Evolutionary conservation across 2,797 vertebrate species (phyloP).

Genomic region (Liasis olivaceus): DNA sequence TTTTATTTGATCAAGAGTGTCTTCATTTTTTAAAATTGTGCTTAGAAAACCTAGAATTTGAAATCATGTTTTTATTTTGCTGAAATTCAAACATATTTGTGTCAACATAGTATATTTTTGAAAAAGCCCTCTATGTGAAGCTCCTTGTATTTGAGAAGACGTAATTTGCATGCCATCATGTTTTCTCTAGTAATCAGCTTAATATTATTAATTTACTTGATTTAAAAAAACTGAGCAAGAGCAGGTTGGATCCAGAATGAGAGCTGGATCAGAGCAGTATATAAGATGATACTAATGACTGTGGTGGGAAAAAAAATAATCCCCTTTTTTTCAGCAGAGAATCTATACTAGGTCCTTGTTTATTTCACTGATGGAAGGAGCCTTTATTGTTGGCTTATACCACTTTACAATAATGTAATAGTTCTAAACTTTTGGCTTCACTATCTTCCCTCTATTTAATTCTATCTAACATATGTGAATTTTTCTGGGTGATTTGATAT

Average conservation of each 20-base stretch:
- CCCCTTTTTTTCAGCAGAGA: not conserved
- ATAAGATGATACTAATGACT: too few relatives aligned
- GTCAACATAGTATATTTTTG: not conserved
- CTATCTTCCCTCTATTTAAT: not conserved
- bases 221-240: not conserved
- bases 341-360: not conserved
- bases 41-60: not conserved
- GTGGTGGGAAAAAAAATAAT: not conserved
- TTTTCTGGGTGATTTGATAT: not conserved
- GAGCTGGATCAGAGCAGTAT: not conserved
- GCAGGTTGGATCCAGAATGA: not conserved
- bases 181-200: not conserved
- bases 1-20: too few relatives aligned
- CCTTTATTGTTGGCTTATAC: not conserved
- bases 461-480: not conserved
- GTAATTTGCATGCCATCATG: not conserved
- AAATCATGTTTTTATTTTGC: not conserved
- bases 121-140: not conserved
- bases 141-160: too few relatives aligned
- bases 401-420: not conserved
- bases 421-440: not conserved
- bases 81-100: not conserved
- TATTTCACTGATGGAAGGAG: not conserved
- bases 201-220: not conserved
- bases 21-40: not conserved